phyloP scores from a whole-genome alignment of 2,797 vertebrate species.

The Myoxocephalus aenaeus region DNA sequence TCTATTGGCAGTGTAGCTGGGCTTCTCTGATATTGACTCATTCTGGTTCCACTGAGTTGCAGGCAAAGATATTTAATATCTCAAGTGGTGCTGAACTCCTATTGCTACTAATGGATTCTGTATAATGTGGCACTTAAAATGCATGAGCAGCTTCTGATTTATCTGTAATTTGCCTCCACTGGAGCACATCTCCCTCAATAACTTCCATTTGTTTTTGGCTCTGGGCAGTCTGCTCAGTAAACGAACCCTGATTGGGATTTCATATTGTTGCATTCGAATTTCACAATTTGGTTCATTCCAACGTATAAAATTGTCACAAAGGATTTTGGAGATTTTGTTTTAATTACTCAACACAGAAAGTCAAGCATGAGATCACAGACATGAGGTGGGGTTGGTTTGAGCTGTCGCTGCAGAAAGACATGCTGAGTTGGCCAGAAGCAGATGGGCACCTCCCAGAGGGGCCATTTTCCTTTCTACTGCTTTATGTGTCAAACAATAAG shows the following conservation, averaged over 20 bases:
- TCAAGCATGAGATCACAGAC: conserved; percentile 41
- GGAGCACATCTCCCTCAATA: conserved; percentile 71
- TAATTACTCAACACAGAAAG: conserved; percentile 58
- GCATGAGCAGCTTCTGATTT: conserved; percentile 80
- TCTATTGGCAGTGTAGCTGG: conserved; percentile 55
- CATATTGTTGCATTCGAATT: conserved; percentile 46
- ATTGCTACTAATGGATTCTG: conserved; percentile 80
- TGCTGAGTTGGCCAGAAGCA: conserved; percentile 71
- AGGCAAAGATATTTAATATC: conserved; percentile 79
- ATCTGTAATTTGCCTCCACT: conserved; percentile 79
- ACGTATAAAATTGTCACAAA: conserved; percentile 31
- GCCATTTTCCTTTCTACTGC: conserved; percentile 64
- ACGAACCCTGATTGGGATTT: conserved; percentile 64
- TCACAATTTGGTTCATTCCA: conserved; percentile 44
- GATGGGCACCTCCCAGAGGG: conserved; percentile 73
- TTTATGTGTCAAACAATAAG: conserved; percentile 71
- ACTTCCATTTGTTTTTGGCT: conserved; percentile 69
- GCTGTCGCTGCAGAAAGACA: conserved; percentile 62
- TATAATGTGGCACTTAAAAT: conserved; percentile 84
- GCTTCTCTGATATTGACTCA: conserved; percentile 65
- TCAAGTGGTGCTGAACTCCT: conserved; percentile 74
- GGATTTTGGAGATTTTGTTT: conserved; percentile 32
- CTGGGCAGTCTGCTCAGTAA: conserved; percentile 39
- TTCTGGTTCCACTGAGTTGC: conserved; percentile 65
- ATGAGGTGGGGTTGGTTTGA: conserved; percentile 53